phyloP scores from a whole-genome alignment of 2,888 invertebrate genomes.

The Busseola fusca region DNA sequence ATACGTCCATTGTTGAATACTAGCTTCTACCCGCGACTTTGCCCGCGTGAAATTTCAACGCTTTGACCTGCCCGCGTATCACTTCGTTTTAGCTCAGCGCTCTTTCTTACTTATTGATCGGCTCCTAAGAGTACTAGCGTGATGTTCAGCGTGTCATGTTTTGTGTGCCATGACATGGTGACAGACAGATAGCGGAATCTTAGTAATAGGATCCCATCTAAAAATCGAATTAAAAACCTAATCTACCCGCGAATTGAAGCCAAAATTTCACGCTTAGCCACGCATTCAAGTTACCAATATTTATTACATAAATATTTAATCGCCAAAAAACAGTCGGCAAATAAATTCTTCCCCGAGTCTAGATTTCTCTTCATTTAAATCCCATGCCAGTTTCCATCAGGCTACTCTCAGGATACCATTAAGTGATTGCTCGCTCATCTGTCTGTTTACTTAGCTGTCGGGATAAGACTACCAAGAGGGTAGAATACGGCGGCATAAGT shows the following conservation, averaged over 20 bases:
- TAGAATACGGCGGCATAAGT: slow-evolving; percentile 5
- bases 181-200: too few species aligned
- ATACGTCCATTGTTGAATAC: slow-evolving; percentile 4
- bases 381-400: slow-evolving; percentile 35
- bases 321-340: background rate
- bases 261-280: background rate
- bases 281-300: background rate
- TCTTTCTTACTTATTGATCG: background rate
- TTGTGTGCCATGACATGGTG: too few species aligned
- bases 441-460: slow-evolving; percentile 64
- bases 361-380: slow-evolving; percentile 45
- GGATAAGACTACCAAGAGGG: slow-evolving; percentile 25
- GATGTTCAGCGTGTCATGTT: too few species aligned
- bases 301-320: background rate
- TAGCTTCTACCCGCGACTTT: background rate
- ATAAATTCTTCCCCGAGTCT: background rate
- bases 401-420: slow-evolving; percentile 57
- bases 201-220: too few species aligned
- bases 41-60: background rate
- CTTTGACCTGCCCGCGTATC: background rate
- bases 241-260: background rate
- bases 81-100: background rate
- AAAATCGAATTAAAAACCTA: background rate
- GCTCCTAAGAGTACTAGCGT: background rate
- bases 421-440: slow-evolving; percentile 72